Evolutionary conservation across 1,140 invertebrate genomes (phyloP).

Genomic region (Zeugodacus cucurbitae): DNA sequence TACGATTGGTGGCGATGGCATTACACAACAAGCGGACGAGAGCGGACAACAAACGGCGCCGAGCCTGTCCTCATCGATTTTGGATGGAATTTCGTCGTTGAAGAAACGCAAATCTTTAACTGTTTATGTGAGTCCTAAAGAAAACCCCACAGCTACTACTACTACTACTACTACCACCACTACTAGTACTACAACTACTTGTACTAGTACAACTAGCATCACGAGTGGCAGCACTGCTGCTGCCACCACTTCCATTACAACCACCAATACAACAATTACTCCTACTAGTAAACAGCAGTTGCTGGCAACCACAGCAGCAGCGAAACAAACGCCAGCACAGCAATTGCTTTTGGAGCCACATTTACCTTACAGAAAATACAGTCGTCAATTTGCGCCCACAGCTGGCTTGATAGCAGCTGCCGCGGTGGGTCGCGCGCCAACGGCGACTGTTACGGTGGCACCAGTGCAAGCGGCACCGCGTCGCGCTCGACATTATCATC

Average conservation of each 20-base stretch:
- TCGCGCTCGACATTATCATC: conserved; percentile 2
- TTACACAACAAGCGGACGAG: conserved; percentile 42
- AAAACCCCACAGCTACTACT: conserved; percentile 49
- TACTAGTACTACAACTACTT: conserved; percentile 11
- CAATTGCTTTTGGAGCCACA: conserved; percentile 44
- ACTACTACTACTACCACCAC: conserved; percentile 40
- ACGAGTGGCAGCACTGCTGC: conserved; percentile 42
- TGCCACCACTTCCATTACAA: conserved; percentile 23
- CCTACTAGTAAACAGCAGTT: background rate
- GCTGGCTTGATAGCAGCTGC: conserved; percentile 8
- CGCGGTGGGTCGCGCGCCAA: conserved; percentile 14
- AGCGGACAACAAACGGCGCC: conserved; percentile 35
- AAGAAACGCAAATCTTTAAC: conserved; percentile 65
- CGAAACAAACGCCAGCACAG: conserved; percentile 14
- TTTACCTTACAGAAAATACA: background rate
- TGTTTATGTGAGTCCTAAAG: conserved; percentile 66
- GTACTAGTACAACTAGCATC: conserved; percentile 19
- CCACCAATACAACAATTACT: background rate
- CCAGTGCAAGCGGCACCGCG: background rate
- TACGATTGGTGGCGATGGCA: conserved; percentile 51
- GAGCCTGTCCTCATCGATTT: conserved; percentile 50
- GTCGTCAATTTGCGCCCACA: background rate
- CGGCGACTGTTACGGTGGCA: background rate
- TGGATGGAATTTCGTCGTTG: conserved; percentile 62
- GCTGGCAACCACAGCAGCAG: background rate